Conservation (phyloP, 2,888 invertebrate genomes). For the Trimorus sp. region DNA sequence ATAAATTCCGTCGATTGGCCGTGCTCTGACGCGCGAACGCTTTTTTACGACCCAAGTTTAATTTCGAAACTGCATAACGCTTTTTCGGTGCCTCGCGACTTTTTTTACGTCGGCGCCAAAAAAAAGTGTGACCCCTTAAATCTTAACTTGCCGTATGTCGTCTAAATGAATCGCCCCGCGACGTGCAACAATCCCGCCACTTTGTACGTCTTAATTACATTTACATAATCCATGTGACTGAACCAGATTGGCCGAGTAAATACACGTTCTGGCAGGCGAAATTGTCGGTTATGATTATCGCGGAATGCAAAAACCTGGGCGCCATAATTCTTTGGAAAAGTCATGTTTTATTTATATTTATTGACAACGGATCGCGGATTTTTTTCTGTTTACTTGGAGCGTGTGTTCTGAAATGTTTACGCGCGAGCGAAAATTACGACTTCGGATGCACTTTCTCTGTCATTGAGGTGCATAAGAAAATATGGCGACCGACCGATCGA, state of each 20-base stretch:
- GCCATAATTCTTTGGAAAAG: neutral
- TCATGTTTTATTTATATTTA: conserved; percentile 16
- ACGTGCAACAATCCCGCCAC: conserved; percentile 32
- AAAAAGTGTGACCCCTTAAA: too few relatives aligned
- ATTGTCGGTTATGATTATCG: neutral
- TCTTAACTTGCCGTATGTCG: too few relatives aligned
- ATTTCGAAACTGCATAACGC: too few relatives aligned
- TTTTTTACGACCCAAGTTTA: too few relatives aligned
- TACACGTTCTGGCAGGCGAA: neutral
- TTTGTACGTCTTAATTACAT: conserved; percentile 57
- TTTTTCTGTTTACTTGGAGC: neutral
- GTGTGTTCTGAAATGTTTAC: neutral
- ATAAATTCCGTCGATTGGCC: neutral
- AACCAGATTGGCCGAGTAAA: conserved; percentile 24
- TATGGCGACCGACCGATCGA: conserved; percentile 31
- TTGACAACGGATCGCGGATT: neutral
- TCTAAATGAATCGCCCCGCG: conserved; percentile 22
- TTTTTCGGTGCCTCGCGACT: too few relatives aligned
- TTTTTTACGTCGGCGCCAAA: too few relatives aligned
- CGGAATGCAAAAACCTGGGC: conserved; percentile 1
- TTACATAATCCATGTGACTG: conserved; percentile 51
- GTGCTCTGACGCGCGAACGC: too few relatives aligned
- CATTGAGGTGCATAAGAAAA: conserved; percentile 54
- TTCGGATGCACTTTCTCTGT: conserved; percentile 57
- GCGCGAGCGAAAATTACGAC: conserved; percentile 26